phyloP scores from a whole-genome alignment of 2,113 vertebrate species.

The Muscicapa adusta region DNA sequence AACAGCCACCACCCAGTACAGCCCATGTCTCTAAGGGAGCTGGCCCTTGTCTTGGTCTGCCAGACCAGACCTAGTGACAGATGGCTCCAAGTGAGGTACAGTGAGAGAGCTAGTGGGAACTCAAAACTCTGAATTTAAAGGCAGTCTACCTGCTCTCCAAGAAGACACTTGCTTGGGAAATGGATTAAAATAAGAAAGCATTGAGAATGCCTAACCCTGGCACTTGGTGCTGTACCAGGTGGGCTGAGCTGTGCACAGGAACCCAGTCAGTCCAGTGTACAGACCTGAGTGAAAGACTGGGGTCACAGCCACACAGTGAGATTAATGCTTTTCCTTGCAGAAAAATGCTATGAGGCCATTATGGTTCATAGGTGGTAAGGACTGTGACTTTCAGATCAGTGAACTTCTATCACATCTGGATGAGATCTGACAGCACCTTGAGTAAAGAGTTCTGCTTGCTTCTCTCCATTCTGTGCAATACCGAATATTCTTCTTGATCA shows the following conservation, averaged over 20 bases:
- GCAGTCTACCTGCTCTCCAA: background rate
- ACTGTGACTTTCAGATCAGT: background rate
- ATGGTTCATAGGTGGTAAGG: background rate
- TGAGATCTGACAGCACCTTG: background rate
- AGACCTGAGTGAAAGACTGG: background rate
- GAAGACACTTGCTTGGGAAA: background rate
- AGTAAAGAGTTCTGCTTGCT: background rate
- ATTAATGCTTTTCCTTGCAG: background rate
- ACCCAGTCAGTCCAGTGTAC: background rate
- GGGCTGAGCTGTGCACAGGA: background rate
- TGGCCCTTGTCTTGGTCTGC: background rate
- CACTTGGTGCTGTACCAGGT: background rate
- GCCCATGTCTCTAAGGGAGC: background rate
- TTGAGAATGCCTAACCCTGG: background rate
- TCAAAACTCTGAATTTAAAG: background rate
- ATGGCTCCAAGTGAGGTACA: background rate
- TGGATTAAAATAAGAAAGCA: background rate
- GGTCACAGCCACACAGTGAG: background rate
- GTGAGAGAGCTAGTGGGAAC: background rate
- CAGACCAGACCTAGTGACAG: background rate
- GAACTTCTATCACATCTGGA: background rate
- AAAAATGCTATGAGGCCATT: background rate
- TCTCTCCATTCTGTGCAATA: background rate
- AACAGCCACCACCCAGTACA: background rate
- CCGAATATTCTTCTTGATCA: background rate